Evolutionary conservation across 2,113 vertebrate genomes (phyloP), one percentile per base, ranked within the genome.

Genomic region (Sitta europaea): DNA sequence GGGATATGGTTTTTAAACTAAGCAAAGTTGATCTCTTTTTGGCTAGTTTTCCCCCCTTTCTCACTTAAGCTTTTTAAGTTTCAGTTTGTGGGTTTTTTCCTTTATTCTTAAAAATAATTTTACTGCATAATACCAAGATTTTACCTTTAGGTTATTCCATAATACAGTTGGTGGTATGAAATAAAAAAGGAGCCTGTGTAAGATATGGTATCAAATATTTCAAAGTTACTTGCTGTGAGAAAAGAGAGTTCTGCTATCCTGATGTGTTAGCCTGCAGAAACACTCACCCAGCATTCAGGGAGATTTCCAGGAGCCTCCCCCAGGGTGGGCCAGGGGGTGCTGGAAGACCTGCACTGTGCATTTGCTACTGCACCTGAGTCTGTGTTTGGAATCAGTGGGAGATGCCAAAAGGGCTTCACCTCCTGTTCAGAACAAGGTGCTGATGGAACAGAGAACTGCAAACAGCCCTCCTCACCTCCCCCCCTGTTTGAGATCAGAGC

Each of bases 311-410:
- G 35, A 55, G 38, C 29, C 24, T 36, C 22, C 17, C 28, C 20
- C 80, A 36, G 28, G 5, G 9, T 0, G 15, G 18, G 24, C 10
- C 2, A 1, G 2, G 59, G 47, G 36, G 20, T 24, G n/a, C 86
- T 35, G 72, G 24, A 33, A 18, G 47, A 36, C 17, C 89, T 17
- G 0, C 43, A 7, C 53, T 2, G 1, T 6, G 5, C 45, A 2
- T n/a, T 20, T 77, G 35, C 42, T 11, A 5, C 53, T 27, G 70
- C 31, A 14, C 0, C 0, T 1, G 1, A 67, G 29, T 8, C 62
- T 4, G 10, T 17, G 11, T 9, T 58, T 31, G 70, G 13, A n/a
- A 29, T 4, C 7, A 12, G 13, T 5, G 35, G 47, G 65, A 62
- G 48, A 40, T 5, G 22, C 14, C 70, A 51, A 42, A 73, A 83